A percentile compares a stretch with the other conserved stretches of the same genome.
Conservation (phyloP, 2,797 vertebrate genomes). For the Sardinella longiceps region DNA sequence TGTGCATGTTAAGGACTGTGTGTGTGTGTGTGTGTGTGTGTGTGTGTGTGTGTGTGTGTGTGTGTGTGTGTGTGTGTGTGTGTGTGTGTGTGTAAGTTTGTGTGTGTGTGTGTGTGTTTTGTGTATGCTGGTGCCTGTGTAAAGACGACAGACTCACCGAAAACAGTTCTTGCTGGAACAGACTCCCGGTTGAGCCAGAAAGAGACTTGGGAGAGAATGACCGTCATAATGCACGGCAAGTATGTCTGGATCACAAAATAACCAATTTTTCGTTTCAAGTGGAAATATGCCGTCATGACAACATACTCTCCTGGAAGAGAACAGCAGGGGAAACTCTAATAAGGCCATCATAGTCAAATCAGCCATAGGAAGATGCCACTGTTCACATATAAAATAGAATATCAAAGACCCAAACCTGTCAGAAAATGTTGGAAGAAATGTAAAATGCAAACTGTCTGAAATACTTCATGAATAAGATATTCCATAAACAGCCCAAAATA, state of each 20-base stretch:
- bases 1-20: no score
- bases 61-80: not conserved
- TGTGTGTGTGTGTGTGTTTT: not conserved
- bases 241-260: constrained; percentile 99
- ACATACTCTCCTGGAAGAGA: constrained; percentile 90
- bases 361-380: not conserved
- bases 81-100: not conserved
- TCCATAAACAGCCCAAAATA: not conserved
- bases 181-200: constrained; percentile 99
- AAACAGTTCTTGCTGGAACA: constrained; percentile 95
- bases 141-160: constrained; percentile 81
- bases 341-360: not conserved
- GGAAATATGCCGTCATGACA: constrained; percentile 99
- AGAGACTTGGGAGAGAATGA: constrained; percentile 98
- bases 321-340: constrained; percentile 32
- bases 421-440: not conserved
- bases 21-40: not conserved
- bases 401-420: constrained; percentile 8
- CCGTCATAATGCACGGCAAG: constrained; percentile 99
- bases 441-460: not conserved
- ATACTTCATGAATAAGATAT: not conserved
- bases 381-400: not conserved
- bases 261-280: constrained; percentile 98
- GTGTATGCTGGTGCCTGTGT: not conserved
- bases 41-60: not conserved